These are phyloP conservation scores for Bradypodion pumilum DNA, from an alignment of 2,797 vertebrate genomes.

Conservation along the genomic window DNA sequence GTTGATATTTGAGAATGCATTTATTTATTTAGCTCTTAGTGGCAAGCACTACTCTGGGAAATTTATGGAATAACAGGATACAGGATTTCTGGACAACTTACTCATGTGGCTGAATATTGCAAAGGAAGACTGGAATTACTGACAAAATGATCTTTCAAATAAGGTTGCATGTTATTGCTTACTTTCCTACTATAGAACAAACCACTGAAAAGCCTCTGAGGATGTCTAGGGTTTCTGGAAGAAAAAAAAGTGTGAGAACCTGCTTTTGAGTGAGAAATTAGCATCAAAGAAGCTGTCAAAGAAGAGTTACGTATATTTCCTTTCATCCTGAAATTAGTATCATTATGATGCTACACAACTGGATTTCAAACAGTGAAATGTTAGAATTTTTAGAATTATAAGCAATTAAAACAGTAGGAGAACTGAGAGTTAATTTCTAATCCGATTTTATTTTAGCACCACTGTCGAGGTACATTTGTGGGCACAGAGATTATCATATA, in stretches of 20 bases:
- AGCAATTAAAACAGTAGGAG: slow-evolving; percentile 13
- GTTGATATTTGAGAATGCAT: neutral
- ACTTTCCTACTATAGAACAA: neutral
- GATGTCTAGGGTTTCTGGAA: neutral
- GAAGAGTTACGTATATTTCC: neutral
- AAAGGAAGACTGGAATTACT: neutral
- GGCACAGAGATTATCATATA: neutral
- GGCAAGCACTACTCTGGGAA: too few species aligned
- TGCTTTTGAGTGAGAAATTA: neutral
- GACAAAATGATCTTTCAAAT: neutral
- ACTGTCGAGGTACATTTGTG: slow-evolving; percentile 2
- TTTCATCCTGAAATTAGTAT: neutral
- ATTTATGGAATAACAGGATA: too few species aligned
- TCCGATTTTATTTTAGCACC: neutral
- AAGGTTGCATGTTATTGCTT: neutral
- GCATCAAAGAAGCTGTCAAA: neutral
- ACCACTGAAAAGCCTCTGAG: neutral
- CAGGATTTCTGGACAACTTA: neutral
- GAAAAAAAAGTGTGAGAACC: neutral
- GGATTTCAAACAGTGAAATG: neutral
- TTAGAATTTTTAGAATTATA: slow-evolving; percentile 14
- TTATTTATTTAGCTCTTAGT: too few species aligned
- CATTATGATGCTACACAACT: slow-evolving; percentile 4
- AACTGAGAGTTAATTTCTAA: slow-evolving; percentile 17
- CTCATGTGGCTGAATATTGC: neutral